Conservation (phyloP, 2,888 invertebrate species). For the Mythimna albipuncta region DNA sequence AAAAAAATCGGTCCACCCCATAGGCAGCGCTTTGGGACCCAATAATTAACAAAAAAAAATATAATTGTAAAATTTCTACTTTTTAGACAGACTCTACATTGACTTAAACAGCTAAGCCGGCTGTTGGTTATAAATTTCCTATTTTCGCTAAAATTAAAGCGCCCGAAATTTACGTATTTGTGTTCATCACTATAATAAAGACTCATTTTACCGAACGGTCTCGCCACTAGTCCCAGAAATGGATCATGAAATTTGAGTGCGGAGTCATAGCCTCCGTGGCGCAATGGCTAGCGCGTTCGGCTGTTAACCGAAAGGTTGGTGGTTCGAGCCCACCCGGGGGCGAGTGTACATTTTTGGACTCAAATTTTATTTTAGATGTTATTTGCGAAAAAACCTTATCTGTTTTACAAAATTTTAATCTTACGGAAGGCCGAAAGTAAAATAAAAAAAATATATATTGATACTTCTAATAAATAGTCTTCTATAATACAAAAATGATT, state of each 20-base stretch:
- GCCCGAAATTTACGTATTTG: background rate
- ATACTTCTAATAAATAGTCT: background rate
- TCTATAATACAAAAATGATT: too few relatives aligned
- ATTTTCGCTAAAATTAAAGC: too few relatives aligned
- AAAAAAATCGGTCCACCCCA: too few relatives aligned
- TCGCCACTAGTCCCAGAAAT: background rate
- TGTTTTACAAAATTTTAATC: background rate
- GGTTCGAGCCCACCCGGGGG: constrained; percentile 99
- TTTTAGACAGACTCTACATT: too few relatives aligned
- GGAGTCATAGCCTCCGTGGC: constrained; percentile 93
- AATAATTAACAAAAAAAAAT: too few relatives aligned
- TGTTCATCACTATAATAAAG: background rate
- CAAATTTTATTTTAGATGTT: background rate
- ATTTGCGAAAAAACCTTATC: background rate
- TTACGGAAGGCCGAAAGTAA: background rate
- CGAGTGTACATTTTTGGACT: constrained; percentile 76
- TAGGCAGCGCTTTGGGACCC: too few relatives aligned
- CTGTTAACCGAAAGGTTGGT: constrained; percentile 99
- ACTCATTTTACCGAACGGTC: background rate
- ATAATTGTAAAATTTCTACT: too few relatives aligned
- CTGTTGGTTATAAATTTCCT: too few relatives aligned
- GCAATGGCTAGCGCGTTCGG: constrained; percentile 99
- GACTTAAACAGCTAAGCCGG: too few relatives aligned
- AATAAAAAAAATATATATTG: background rate
- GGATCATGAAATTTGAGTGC: background rate